These are phyloP conservation scores for Chrysemys picta DNA, from an alignment of 2,113 vertebrate species.

Conservation along the genomic window DNA sequence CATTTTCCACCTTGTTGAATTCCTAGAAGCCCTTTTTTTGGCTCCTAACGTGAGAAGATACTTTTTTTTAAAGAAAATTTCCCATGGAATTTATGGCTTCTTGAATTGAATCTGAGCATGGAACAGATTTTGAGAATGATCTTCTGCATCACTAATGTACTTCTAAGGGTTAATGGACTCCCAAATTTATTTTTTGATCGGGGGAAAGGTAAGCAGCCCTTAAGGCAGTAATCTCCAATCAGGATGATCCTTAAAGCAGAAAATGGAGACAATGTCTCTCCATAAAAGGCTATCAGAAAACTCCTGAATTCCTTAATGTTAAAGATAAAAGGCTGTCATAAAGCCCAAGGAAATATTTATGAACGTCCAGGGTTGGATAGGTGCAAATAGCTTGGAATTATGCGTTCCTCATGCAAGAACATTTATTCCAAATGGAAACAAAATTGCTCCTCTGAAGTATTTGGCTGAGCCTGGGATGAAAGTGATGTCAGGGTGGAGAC, in stretches of 20 bases:
- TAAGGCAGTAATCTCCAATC: not conserved
- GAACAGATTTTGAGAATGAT: no score
- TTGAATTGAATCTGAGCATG: no score
- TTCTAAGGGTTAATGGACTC: no score
- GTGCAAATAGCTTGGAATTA: not conserved
- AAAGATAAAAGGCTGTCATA: not conserved
- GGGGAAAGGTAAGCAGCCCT: not conserved
- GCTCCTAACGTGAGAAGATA: no score
- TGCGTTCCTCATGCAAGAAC: not conserved
- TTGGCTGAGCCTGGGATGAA: not conserved
- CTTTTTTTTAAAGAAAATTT: slow-evolving; percentile 19
- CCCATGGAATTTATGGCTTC: not conserved
- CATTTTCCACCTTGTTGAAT: no score
- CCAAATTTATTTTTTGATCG: no score
- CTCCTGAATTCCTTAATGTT: not conserved
- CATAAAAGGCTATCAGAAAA: not conserved
- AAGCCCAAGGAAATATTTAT: not conserved
- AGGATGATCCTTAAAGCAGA: not conserved
- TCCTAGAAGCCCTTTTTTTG: no score
- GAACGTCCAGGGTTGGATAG: not conserved
- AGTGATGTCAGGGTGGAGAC: not conserved
- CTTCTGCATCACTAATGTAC: no score
- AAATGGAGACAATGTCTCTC: not conserved
- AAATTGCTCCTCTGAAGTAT: not conserved
- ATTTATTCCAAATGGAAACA: not conserved